These are phyloP conservation scores for Hippocampus abdominalis DNA, from an alignment of 2,113 vertebrate genomes.

Conservation along the genomic window DNA sequence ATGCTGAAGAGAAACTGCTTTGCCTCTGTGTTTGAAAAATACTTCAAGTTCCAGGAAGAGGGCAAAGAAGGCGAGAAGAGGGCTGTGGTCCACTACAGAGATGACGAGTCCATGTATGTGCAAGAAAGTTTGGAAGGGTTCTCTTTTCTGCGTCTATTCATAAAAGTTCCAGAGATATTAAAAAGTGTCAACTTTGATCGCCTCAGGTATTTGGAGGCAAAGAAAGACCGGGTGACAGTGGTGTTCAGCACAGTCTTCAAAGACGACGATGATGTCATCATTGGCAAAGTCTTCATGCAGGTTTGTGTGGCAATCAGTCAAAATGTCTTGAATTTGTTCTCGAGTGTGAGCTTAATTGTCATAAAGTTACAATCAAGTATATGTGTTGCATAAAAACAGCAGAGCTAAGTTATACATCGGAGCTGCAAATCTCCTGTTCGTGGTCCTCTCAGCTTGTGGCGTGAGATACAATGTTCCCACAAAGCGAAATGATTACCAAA, in stretches of 20 bases:
- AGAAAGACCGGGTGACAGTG: conserved; percentile 96
- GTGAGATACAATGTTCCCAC: neutral
- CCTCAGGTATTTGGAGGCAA: conserved; percentile 92
- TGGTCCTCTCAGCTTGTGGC: neutral
- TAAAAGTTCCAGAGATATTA: neutral
- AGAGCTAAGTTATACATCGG: neutral
- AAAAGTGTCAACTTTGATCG: neutral
- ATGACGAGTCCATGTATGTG: conserved; percentile 95
- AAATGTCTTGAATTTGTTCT: neutral
- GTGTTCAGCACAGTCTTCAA: conserved; percentile 99
- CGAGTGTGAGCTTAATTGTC: neutral
- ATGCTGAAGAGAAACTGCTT: conserved; percentile 98
- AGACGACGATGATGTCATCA: conserved; percentile 96
- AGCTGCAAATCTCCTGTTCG: neutral
- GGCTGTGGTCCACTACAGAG: conserved; percentile 96
- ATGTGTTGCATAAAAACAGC: too few relatives aligned
- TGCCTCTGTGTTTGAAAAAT: conserved; percentile 97
- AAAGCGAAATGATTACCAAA: neutral
- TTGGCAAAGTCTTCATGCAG: conserved; percentile 99
- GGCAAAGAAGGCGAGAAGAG: conserved; percentile 92
- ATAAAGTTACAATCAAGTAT: too few relatives aligned
- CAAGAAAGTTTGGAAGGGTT: neutral
- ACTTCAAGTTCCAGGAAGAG: conserved; percentile 97
- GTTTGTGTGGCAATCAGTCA: conserved; percentile 48
- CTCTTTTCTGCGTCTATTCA: neutral